Evolutionary conservation across 2,888 invertebrate genomes (phyloP), one percentile per base, ranked within the genome.

Genomic region (Colletes collaris): DNA sequence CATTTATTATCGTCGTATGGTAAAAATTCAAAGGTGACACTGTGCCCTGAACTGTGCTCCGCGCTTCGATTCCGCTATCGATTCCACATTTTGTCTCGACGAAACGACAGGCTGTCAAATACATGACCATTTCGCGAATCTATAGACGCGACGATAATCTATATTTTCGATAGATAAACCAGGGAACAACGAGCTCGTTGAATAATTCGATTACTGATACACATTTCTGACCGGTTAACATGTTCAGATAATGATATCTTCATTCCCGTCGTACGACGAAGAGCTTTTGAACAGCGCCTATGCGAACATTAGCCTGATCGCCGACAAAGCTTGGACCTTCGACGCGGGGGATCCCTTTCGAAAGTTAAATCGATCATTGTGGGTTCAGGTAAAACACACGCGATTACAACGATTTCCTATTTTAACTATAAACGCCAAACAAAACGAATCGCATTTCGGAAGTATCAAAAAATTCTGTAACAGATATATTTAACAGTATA

Each of bases 241-340:
- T 91, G 88, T 84, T 76, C 81, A 81, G 88, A 89, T 89, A 89
- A 91, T 91, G 92, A 89, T 90, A 90, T 86, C 89, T 75, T 87
- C 90, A 82, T 79, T 87, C 83, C 76, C 88, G 85, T 90, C 90
- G 68, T 87, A 88, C 84, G 88, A 89, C 82, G 92, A 90, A 74
- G 91, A 92, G 79, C 86, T 90, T 75, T 77, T 92, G 70, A 91
- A 87, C 79, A 89, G 88, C 88, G 91, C 92, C 35, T 90, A 90
- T 65, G 91, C 91, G 53, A 92, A 92, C 84, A 89, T 93, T 70
- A 88, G 87, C 77, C 83, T 92, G 73, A 89, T 91, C 65, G 93
- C 91, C 55, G 90, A 92, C 82, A 87, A 83, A 81, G 88, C 89
- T 73, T 93, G 93, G 93, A 87, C 87, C 46, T 87, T 79, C 74